These are phyloP conservation scores for Campoplex capitator DNA, from an alignment of 2,888 invertebrate species.

Conservation along the genomic window DNA sequence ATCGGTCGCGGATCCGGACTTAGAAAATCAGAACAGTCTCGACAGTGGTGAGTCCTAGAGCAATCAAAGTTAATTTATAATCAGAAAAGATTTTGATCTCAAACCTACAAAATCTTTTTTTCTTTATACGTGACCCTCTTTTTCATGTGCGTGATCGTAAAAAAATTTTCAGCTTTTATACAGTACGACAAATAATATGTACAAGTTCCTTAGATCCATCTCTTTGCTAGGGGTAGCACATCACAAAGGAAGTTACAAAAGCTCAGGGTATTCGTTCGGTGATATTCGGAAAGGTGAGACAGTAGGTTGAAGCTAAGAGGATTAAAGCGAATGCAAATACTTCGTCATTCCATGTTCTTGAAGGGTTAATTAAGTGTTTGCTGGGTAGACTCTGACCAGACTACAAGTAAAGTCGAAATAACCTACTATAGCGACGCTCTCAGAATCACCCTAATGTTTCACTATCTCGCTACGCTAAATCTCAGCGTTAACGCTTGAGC, in stretches of 20 bases:
- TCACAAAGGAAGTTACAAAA: not conserved
- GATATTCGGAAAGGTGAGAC: conserved; percentile 30
- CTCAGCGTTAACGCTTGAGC: conserved; percentile 49
- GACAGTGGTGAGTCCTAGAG: conserved; percentile 78
- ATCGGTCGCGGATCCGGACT: conserved; percentile 76
- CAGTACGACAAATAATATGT: not conserved
- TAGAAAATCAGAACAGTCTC: conserved; percentile 81
- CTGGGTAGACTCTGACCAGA: conserved; percentile 74
- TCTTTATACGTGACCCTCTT: too few relatives aligned
- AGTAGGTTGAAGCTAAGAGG: conserved; percentile 37
- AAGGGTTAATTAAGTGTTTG: conserved; percentile 81
- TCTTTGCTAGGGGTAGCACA: not conserved
- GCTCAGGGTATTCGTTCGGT: not conserved
- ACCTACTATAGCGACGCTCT: conserved; percentile 27
- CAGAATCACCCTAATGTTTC: conserved; percentile 58
- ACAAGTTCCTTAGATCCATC: not conserved
- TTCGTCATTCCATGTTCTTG: conserved; percentile 74
- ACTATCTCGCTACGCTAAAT: conserved; percentile 57
- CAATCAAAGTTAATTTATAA: not conserved
- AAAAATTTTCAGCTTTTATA: too few relatives aligned
- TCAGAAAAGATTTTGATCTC: not conserved
- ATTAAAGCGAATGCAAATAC: conserved; percentile 64
- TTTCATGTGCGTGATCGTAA: too few relatives aligned
- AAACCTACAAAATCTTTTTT: too few relatives aligned
- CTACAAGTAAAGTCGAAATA: conserved; percentile 62